Base-by-base conservation (phyloP, 2,797 vertebrate genomes). In the Rhinoraja longicauda region DNA sequence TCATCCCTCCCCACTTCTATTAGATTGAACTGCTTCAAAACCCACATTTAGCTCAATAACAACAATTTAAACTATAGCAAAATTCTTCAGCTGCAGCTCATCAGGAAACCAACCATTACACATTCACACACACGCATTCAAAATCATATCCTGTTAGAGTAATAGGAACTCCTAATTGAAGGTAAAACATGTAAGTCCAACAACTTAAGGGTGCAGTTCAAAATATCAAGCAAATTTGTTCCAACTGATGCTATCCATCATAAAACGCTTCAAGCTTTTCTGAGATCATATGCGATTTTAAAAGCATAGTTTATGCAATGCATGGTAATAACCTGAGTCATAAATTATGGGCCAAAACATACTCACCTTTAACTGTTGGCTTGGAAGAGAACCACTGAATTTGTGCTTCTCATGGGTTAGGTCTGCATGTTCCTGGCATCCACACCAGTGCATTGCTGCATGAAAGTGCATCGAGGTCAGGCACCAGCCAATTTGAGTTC, bases 271-370 rank as follows among this genome's bases (percentile, higher is more conserved):
- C 67, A 45, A 36, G 70, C 26, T 72, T 73, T 72, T 2, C 67
- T 73, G 39, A 91, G 10, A 12, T 91, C 73, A 73, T 26, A 72
- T 17, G 53, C 26, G 36, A 39, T 36, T 53, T 73, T 73, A 45
- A 45, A 73, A 53, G 70, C 29, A 73, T 72, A 29, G 12, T 73
- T 72, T 91, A 73, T n/a, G 24, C 21, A 45, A 70, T 73, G 67
- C 36, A 53, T 91, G 45, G 36, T 73, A 91, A 91, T 91, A 91
- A 72, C 53, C 64, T 29, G 70, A 29, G 90, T 26, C 67, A 73
- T 90, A 70, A 91, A 73, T 6, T 7, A 73, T 73, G 64, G 64
- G 64, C 64, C 64, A 67, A 53, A 53, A 53, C 4, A 53, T 53
- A 21, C 70, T 5, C 17, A 73, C 17, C 70, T 73, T 73, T 73